Evolutionary conservation across 2,888 invertebrate species (phyloP).

Genomic region (Nymphalis urticae): DNA sequence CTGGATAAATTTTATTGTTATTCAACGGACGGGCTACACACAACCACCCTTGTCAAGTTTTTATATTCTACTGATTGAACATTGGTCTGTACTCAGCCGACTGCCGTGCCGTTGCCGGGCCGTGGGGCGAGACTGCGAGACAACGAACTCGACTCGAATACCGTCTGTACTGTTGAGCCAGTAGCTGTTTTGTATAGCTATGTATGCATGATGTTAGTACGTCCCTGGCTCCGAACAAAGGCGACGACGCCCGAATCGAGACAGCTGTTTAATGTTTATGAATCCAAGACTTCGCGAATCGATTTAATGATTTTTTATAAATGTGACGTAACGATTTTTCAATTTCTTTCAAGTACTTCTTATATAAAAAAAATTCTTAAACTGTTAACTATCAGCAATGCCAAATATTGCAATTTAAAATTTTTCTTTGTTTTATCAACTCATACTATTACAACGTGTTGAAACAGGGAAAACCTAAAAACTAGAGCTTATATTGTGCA

Average conservation of each 20-base stretch:
- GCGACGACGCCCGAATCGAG: conserved; percentile 56
- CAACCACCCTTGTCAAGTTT: conserved; percentile 36
- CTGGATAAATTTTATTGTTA: conserved; percentile 48
- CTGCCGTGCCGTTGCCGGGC: not conserved
- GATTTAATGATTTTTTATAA: conserved; percentile 53
- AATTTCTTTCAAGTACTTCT: not conserved
- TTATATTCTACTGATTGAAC: conserved; percentile 53
- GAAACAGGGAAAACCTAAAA: not conserved
- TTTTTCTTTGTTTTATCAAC: too few relatives aligned
- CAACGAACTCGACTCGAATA: conserved; percentile 58
- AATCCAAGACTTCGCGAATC: conserved; percentile 63
- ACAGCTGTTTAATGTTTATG: conserved; percentile 79
- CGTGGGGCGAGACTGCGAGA: conserved; percentile 35
- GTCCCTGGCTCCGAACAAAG: conserved; percentile 59
- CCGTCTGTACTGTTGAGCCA: conserved; percentile 33
- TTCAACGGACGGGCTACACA: conserved; percentile 43
- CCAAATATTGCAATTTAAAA: too few relatives aligned
- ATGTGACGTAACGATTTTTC: conserved; percentile 52
- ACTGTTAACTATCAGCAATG: too few relatives aligned
- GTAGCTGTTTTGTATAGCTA: conserved; percentile 42
- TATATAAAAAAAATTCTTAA: too few relatives aligned
- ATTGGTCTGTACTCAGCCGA: conserved; percentile 24
- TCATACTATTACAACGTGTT: too few relatives aligned
- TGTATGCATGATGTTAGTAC: conserved; percentile 11
- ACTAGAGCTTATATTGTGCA: not conserved